These are phyloP conservation scores for Neotoma lepida DNA, from an alignment of 2,113 vertebrate genomes.

Conservation along the genomic window DNA sequence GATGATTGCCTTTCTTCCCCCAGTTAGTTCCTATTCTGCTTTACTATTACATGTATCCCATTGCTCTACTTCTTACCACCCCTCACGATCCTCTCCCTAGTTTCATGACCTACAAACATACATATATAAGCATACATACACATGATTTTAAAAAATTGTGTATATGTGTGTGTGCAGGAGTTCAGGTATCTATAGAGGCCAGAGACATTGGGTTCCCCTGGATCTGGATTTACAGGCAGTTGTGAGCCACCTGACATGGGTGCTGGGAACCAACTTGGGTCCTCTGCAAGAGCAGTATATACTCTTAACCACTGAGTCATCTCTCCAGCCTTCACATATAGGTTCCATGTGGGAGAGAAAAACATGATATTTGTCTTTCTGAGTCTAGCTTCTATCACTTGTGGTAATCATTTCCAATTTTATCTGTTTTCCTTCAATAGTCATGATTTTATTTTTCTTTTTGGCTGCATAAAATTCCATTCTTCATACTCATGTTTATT, in stretches of 20 bases:
- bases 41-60: too few species aligned
- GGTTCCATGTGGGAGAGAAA: neutral
- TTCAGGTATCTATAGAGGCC: neutral
- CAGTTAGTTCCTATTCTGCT: neutral
- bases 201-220: neutral
- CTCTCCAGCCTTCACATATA: neutral
- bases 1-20: neutral
- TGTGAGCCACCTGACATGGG: neutral
- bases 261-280: neutral
- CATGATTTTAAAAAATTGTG: neutral
- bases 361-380: neutral
- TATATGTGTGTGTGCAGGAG: accelerated
- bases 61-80: too few species aligned
- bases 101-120: neutral
- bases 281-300: neutral
- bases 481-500: neutral
- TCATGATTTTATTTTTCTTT: neutral
- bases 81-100: neutral
- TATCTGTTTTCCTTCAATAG: neutral
- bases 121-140: neutral
- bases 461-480: neutral
- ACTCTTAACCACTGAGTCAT: neutral
- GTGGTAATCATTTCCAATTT: neutral
- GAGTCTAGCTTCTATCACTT: neutral
- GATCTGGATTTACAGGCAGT: neutral